These are phyloP conservation scores for Hylaeus volcanicus DNA, from an alignment of 1,140 invertebrate genomes.

Conservation along the genomic window DNA sequence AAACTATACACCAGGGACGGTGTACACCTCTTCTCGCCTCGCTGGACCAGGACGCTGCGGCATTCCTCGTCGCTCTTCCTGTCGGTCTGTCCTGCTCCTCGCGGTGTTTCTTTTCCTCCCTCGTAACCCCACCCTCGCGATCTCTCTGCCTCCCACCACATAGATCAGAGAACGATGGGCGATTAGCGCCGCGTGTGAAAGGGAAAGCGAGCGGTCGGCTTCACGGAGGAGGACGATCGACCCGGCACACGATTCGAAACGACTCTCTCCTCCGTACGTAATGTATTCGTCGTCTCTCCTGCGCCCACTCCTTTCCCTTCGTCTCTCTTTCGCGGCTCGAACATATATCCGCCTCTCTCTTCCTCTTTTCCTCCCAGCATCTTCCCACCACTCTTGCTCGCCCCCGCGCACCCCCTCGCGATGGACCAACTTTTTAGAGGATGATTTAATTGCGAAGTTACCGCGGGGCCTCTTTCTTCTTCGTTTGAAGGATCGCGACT, in stretches of 20 bases:
- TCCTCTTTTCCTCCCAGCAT: not conserved
- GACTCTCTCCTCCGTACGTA: slow-evolving; percentile 72
- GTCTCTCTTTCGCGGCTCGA: slow-evolving; percentile 36
- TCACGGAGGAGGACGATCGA: slow-evolving; percentile 76
- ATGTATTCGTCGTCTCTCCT: slow-evolving; percentile 59
- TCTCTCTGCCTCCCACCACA: slow-evolving; percentile 53
- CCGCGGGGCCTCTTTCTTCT: not conserved
- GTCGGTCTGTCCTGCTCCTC: slow-evolving; percentile 48
- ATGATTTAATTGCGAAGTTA: slow-evolving; percentile 31
- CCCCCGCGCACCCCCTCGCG: too few relatives aligned
- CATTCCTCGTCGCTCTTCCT: slow-evolving; percentile 57
- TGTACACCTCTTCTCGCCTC: not conserved
- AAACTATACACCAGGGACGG: not conserved
- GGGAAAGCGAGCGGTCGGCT: slow-evolving; percentile 78
- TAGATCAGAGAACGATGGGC: slow-evolving; percentile 78
- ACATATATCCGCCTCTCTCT: slow-evolving; percentile 38
- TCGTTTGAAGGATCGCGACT: not conserved
- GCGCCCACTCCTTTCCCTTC: slow-evolving; percentile 53
- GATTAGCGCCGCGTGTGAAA: slow-evolving; percentile 79
- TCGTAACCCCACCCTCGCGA: not conserved
- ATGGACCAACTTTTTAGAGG: slow-evolving; percentile 7
- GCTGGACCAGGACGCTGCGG: slow-evolving; percentile 33
- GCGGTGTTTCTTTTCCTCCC: slow-evolving; percentile 38
- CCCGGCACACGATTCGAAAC: slow-evolving; percentile 71
- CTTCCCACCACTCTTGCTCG: not conserved